These are phyloP conservation scores for Acinonyx jubatus DNA, from an alignment of 2,113 vertebrate species.

Conservation along the genomic window DNA sequence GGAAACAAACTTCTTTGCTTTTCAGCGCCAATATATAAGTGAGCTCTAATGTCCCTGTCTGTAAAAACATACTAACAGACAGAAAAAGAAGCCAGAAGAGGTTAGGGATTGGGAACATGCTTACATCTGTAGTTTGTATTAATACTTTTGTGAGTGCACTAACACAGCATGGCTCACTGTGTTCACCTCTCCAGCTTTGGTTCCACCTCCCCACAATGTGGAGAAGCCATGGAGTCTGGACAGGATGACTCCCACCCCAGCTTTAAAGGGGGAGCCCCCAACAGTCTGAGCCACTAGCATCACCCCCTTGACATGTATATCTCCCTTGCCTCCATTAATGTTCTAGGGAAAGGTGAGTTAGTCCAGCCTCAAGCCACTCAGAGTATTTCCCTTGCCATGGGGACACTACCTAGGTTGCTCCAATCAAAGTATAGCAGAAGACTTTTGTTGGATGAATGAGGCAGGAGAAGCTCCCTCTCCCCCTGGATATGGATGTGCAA, in stretches of 20 bases:
- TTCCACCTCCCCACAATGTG: too few species aligned
- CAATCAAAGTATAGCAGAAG: not conserved
- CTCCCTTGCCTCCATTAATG: not conserved
- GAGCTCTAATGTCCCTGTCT: not conserved
- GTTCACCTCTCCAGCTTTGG: not conserved
- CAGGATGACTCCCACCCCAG: not conserved
- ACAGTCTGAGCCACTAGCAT: not conserved
- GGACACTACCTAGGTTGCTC: not conserved
- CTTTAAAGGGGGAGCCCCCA: not conserved
- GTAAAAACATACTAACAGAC: not conserved
- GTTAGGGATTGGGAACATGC: not conserved
- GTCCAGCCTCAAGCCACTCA: not conserved
- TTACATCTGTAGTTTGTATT: not conserved
- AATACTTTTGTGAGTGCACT: rapidly evolving
- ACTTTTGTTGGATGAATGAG: not conserved
- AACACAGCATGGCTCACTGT: not conserved
- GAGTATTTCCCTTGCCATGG: not conserved
- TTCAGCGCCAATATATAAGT: not conserved
- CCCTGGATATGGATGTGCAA: not conserved
- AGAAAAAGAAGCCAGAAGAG: not conserved
- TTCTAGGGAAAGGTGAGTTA: not conserved
- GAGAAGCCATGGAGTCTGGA: not conserved
- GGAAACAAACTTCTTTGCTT: not conserved
- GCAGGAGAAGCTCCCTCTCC: not conserved
- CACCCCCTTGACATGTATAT: not conserved